These are phyloP conservation scores for Neogale vison DNA, from an alignment of 2,113 vertebrate species.

Conservation along the genomic window DNA sequence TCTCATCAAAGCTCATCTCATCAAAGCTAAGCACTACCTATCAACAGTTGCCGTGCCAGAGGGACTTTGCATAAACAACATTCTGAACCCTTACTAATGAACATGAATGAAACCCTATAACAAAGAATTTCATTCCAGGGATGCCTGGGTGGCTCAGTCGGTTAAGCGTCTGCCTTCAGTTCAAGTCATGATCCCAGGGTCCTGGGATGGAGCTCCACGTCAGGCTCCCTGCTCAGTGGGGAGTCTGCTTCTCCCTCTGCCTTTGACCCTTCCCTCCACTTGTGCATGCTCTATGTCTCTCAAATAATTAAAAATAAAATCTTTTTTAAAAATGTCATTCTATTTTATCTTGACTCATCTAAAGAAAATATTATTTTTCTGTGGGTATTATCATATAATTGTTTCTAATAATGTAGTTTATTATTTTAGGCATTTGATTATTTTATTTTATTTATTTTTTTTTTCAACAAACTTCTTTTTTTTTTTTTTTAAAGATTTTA, in stretches of 20 bases:
- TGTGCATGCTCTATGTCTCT: neutral
- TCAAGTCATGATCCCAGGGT: neutral
- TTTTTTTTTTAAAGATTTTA: no score
- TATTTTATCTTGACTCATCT: neutral
- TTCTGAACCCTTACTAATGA: neutral
- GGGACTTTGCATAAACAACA: slow-evolving; percentile 6
- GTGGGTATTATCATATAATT: neutral
- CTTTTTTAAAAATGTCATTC: neutral
- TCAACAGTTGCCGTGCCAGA: slow-evolving; percentile 48
- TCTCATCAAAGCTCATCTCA: neutral
- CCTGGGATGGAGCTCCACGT: neutral
- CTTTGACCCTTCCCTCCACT: neutral
- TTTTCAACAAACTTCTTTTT: no score
- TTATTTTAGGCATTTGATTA: slow-evolving; percentile 4
- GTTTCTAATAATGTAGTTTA: neutral
- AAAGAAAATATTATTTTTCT: slow-evolving; percentile 27
- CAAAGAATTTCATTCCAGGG: neutral
- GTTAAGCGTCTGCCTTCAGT: neutral
- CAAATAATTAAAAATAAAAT: neutral
- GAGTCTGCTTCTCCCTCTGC: neutral
- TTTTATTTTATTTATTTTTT: slow-evolving; percentile 5
- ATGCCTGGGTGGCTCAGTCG: neutral
- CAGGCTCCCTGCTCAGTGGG: neutral
- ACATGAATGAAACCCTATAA: neutral
- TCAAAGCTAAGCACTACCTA: slow-evolving; percentile 15